Conservation (phyloP, 2,113 vertebrate genomes). For the Suncus etruscus region DNA sequence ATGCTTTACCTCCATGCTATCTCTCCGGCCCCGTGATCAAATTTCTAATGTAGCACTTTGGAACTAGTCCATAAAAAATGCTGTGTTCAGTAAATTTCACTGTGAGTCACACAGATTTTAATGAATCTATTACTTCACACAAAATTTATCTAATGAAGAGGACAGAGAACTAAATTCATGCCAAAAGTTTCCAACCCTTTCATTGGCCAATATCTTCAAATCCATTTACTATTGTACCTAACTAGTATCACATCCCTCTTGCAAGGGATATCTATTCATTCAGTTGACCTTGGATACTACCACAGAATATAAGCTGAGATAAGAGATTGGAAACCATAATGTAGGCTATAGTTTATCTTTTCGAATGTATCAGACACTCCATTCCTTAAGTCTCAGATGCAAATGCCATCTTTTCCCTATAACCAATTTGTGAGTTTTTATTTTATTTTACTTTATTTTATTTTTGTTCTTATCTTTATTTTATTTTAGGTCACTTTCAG, state of each 20-base stretch:
- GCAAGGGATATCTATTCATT: not conserved
- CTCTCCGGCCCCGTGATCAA: too few relatives aligned
- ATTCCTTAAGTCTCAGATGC: not conserved
- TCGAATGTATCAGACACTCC: not conserved
- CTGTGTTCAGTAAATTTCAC: not conserved
- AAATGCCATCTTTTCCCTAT: slow-evolving; percentile 18
- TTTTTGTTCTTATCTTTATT: too few relatives aligned
- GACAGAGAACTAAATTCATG: not conserved
- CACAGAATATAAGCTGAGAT: not conserved
- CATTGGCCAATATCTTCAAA: not conserved
- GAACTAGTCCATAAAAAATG: not conserved
- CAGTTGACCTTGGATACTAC: not conserved
- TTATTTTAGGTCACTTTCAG: too few relatives aligned
- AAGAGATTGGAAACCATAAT: not conserved
- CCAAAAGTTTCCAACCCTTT: not conserved
- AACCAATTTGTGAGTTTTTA: not conserved
- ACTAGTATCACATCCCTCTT: not conserved
- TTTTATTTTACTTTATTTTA: too few relatives aligned
- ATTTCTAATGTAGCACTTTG: not conserved
- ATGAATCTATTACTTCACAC: not conserved
- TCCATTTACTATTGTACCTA: not conserved
- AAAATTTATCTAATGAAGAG: slow-evolving; percentile 31
- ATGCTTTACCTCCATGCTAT: too few relatives aligned
- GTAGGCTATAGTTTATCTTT: not conserved
- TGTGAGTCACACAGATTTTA: not conserved